Base-by-base conservation (phyloP, 2,113 vertebrate genomes). In the Riparia riparia region DNA sequence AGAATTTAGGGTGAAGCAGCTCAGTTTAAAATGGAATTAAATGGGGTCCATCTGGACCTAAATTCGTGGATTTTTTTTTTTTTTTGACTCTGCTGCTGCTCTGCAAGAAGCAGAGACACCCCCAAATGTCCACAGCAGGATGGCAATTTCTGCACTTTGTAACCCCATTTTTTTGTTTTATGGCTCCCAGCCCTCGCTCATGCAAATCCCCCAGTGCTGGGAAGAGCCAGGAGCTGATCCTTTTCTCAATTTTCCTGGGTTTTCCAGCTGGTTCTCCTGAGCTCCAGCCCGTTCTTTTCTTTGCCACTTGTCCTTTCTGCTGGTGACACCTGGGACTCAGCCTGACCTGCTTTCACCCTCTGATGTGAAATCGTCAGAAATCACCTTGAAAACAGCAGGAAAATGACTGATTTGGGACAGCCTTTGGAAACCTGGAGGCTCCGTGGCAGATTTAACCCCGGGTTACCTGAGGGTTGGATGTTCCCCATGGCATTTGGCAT, bases 141-240 rank as follows among this genome's bases (percentile, higher is more conserved):
- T 45, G 80, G 2, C 19, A 42, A 37, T 64, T 85, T 34, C 49
- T 82, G 51, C 39, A 12, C 28, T 54, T 74, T 47, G 8, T 17
- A 39, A 70, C 29, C 20, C 42, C n/a, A 4, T 18, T 51, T 61
- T 47, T 9, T 37, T 13, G 20, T 58, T 44, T 45, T 34, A 39
- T 60, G 86, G 15, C 37, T 82, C 50, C 19, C 7, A 12, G 17
- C 6, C 11, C 56, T 70, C 0, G 0, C n/a, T 54, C 2, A 0
- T 41, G 21, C 60, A 54, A 18, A 82, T 24, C 34, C 31, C 29
- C 5, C 15, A 3, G 28, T 9, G 45, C n/a, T 73, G 31, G 19
- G 3, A 61, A 54, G 64, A 45, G 11, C 12, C 68, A 82, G 47
- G 28, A 61, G 25, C 32, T 70, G n/a, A 20, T 34, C 12, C 10